Evolutionary conservation across 1,140 invertebrate species (phyloP).

Genomic region (Brachionus manjavacas): DNA sequence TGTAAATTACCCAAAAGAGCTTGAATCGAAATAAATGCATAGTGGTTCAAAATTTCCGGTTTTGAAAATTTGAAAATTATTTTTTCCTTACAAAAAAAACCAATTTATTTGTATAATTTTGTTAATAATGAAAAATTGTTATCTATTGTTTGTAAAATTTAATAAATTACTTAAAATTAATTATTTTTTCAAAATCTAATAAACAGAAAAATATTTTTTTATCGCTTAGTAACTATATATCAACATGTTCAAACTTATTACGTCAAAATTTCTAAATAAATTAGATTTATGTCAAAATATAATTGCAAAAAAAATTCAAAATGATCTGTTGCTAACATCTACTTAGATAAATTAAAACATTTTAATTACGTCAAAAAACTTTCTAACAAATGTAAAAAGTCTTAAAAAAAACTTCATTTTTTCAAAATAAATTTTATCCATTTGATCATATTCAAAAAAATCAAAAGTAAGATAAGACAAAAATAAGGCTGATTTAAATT

Average conservation of each 20-base stretch:
- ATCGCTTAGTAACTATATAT: not conserved
- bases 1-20: not conserved
- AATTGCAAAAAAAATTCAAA: not conserved
- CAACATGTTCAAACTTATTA: not conserved
- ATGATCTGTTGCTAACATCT: not conserved
- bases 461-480: not conserved
- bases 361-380: not conserved
- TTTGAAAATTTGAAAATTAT: not conserved
- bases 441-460: no score
- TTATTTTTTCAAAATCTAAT: no score
- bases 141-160: not conserved
- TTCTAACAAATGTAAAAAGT: not conserved
- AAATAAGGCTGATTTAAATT: not conserved
- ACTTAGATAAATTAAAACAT: not conserved
- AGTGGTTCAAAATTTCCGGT: not conserved
- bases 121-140: not conserved
- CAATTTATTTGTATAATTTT: not conserved
- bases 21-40: not conserved
- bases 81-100: not conserved
- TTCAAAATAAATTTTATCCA: not conserved
- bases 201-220: not conserved
- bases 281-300: not conserved
- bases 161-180: not conserved
- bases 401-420: not conserved
- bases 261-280: not conserved